A percentile compares a stretch with the other conserved stretches of the same genome.
Evolutionary conservation across 2,888 invertebrate genomes (phyloP).

Genomic region (Mycalesis mineus): DNA sequence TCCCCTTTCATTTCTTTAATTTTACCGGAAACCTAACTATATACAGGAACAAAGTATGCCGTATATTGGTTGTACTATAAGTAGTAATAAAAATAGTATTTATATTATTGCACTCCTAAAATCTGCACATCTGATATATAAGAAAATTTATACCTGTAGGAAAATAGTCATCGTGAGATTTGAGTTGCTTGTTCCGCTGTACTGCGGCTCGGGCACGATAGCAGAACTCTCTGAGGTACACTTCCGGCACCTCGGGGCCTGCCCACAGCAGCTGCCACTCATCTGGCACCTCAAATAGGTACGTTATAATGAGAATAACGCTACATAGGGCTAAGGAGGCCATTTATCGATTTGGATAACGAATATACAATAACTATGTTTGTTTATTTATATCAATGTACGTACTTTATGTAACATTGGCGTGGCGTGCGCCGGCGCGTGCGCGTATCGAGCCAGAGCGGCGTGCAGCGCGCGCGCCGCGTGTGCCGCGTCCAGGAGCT

Average conservation of each 20-base stretch:
- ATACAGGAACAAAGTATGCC: no score
- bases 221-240: constrained; percentile 56
- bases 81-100: no score
- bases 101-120: no score
- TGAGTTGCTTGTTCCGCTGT: constrained; percentile 31
- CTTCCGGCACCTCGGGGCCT: constrained; percentile 50
- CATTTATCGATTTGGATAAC: no score
- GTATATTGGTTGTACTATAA: no score
- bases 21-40: no score
- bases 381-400: no score
- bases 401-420: constrained; percentile 37
- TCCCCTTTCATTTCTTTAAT: no score
- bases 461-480: constrained; percentile 49
- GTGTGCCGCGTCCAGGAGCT: constrained; percentile 48
- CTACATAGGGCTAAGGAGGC: no score
- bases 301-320: no score
- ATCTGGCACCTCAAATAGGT: constrained; percentile 49
- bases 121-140: no score
- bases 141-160: constrained; percentile 43
- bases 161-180: constrained; percentile 36
- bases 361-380: no score
- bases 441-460: constrained; percentile 36
- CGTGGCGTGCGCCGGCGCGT: constrained; percentile 10
- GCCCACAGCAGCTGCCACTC: constrained; percentile 63
- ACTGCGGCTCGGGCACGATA: constrained; percentile 53